phyloP scores from a whole-genome alignment of 2,113 vertebrate genomes.

The Turdus rufiventris region DNA sequence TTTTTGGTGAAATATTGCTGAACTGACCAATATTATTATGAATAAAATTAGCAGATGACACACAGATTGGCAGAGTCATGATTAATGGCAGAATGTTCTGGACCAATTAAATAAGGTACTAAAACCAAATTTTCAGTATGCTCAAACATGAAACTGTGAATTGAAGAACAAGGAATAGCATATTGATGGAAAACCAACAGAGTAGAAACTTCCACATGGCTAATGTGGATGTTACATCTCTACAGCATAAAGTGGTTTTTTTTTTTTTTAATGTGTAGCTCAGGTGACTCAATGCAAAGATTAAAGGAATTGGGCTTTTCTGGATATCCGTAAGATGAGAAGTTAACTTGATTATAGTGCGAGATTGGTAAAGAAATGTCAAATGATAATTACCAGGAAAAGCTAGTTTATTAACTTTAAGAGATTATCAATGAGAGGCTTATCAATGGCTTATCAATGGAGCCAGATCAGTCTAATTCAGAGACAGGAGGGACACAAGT shows the following conservation, averaged over 20 bases:
- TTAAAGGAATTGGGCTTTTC: not conserved
- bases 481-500: not conserved
- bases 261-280: not conserved
- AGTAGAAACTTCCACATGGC: not conserved
- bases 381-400: not conserved
- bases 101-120: not conserved
- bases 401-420: not conserved
- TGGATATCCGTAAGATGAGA: not conserved
- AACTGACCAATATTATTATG: not conserved
- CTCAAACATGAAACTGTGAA: not conserved
- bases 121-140: not conserved
- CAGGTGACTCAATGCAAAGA: not conserved
- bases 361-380: not conserved
- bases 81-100: not conserved
- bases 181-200: not conserved
- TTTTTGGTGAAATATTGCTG: not conserved
- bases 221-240: not conserved
- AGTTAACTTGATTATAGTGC: not conserved
- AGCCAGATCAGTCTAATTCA: not conserved
- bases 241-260: not conserved
- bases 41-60: not conserved
- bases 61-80: not conserved
- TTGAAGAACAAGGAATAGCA: not conserved
- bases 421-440: not conserved
- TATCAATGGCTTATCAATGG: not conserved